Base-by-base conservation (phyloP, 2,888 invertebrate species). In the Drosophila buzzatii region DNA sequence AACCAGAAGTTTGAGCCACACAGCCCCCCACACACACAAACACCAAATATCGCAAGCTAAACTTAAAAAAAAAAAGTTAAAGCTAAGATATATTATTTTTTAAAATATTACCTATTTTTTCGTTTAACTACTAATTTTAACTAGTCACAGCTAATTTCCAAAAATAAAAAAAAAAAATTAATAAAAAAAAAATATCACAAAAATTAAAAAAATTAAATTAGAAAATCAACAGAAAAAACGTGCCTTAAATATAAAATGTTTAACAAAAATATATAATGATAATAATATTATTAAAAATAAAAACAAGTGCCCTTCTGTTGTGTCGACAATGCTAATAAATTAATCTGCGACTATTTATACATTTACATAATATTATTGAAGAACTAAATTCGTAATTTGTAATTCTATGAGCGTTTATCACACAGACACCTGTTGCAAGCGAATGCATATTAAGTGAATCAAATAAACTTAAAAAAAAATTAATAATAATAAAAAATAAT, bases 101-200 rank as follows among this genome's bases (percentile, higher is more conserved):
- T 60, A 69, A 55, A 45, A 37, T n/a, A 49, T 31, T 31, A n/a
- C 31, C 9, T 49, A n/a, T 64, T 53, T 71, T 82, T 82, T 87
- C 72, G 81, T 81, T 89, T 87, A 88, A 52, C 69, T 86, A 87
- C 90, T 87, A 87, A 87, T 87, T 90, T 82, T 83, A 90, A 90
- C 87, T 88, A 88, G 87, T 88, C 87, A 88, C 89, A 88, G 87
- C 90, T 88, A 85, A 82, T 88, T 90, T 90, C 87, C 90, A 86
- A 88, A 87, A 81, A 82, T 20, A 65, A 61, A 73, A 75, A 65
- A 69, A 56, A 31, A 55, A 23, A 8, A 12, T 12, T 2, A n/a
- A 37, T 5, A 42, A 18, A 61, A 55, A 68, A 68, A 58, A 60
- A 73, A 42, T 41, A 53, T 16, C 8, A 55, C 55, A 59, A 66